phyloP scores from a whole-genome alignment of 1,140 invertebrate genomes.

The Musca domestica region DNA sequence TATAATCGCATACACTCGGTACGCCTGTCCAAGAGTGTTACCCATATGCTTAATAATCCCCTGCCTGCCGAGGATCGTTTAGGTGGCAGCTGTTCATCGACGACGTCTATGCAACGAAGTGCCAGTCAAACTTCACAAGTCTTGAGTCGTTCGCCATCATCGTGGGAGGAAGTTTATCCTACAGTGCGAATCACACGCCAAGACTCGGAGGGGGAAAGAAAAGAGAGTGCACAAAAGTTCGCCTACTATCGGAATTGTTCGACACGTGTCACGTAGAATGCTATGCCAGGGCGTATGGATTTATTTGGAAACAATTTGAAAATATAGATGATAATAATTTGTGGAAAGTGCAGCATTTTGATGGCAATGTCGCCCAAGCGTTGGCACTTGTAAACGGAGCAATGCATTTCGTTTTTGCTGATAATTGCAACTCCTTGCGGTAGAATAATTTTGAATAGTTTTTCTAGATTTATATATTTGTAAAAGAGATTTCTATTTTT shows the following conservation, averaged over 20 bases:
- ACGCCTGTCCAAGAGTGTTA: constrained; percentile 47
- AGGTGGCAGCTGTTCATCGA: background rate
- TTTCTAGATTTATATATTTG: too few relatives aligned
- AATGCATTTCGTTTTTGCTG: too few relatives aligned
- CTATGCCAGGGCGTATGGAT: too few relatives aligned
- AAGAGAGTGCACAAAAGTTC: background rate
- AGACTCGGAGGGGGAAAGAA: background rate
- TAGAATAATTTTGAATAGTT: too few relatives aligned
- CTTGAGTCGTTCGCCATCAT: background rate
- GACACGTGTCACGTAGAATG: background rate
- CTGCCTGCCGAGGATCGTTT: constrained; percentile 32
- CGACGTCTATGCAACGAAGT: background rate
- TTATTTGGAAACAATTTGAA: too few relatives aligned
- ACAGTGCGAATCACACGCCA: background rate
- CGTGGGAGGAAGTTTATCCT: background rate
- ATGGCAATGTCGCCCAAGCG: too few relatives aligned
- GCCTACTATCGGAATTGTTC: background rate
- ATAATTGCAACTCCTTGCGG: too few relatives aligned
- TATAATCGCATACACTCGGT: constrained; percentile 51
- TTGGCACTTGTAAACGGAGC: too few relatives aligned
- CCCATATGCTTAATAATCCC: constrained; percentile 50
- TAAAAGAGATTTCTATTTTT: too few relatives aligned
- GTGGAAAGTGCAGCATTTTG: too few relatives aligned
- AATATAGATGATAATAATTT: too few relatives aligned
- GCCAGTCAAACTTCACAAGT: background rate